Evolutionary conservation across 2,888 invertebrate genomes (phyloP).

Genomic region (Phyllotreta striolata): DNA sequence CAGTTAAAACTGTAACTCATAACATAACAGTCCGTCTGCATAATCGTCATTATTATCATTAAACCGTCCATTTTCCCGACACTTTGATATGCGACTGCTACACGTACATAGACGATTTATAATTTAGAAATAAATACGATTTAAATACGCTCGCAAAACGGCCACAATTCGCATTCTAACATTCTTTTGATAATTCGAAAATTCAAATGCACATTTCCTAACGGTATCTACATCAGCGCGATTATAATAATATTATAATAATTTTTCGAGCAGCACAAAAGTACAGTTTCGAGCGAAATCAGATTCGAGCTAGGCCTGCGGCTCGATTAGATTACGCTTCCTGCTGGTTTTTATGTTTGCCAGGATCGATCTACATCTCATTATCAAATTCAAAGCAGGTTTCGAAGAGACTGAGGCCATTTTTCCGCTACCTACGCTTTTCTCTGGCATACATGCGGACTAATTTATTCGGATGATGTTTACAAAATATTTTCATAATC

Average conservation of each 20-base stretch:
- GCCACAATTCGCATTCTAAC: constrained; percentile 35
- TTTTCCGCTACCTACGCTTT: constrained; percentile 14
- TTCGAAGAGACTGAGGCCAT: background rate
- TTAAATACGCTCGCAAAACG: constrained; percentile 30
- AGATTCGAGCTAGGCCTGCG: constrained; percentile 19
- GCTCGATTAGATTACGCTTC: constrained; percentile 22
- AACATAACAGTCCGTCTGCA: constrained; percentile 24
- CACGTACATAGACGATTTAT: too few species aligned
- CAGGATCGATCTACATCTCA: constrained; percentile 17
- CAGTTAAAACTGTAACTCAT: constrained; percentile 29
- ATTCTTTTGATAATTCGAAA: constrained; percentile 35
- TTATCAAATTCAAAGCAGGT: constrained; percentile 23
- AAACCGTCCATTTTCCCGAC: constrained; percentile 29
- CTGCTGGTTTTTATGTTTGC: constrained; percentile 13
- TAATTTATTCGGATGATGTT: background rate
- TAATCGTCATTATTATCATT: constrained; percentile 31
- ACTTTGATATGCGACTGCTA: constrained; percentile 28
- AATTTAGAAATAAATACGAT: constrained; percentile 34
- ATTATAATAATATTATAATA: constrained; percentile 37
- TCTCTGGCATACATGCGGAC: background rate
- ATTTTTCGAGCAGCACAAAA: constrained; percentile 32
- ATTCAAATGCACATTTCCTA: constrained; percentile 35
- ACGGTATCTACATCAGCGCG: constrained; percentile 18
- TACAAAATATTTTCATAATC: too few species aligned
- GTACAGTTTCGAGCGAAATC: constrained; percentile 34